These are phyloP conservation scores for Xiphophorus couchianus DNA, from an alignment of 2,113 vertebrate species.

Conservation along the genomic window DNA sequence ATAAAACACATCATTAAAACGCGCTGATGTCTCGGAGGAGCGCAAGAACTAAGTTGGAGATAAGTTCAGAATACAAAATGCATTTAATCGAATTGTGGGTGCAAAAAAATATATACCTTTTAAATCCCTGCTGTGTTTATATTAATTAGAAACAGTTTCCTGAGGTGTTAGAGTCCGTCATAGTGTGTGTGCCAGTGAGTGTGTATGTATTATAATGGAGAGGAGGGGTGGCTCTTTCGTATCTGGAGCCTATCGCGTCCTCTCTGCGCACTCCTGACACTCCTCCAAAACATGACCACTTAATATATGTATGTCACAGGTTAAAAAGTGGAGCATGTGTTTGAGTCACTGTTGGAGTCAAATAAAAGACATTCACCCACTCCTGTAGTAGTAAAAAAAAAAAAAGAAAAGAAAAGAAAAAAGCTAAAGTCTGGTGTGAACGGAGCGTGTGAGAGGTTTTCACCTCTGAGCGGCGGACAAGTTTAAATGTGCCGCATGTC, in stretches of 20 bases:
- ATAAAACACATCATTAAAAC: background rate
- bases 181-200: background rate
- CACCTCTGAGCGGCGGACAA: conserved; percentile 8
- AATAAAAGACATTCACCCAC: conserved; percentile 40
- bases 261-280: conserved; percentile 54
- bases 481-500: conserved; percentile 24
- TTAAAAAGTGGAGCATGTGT: conserved; percentile 63
- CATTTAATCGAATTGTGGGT: too few species aligned
- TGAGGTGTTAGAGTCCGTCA: background rate
- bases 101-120: background rate
- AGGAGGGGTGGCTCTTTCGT: conserved; percentile 48
- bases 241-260: conserved; percentile 72
- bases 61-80: background rate
- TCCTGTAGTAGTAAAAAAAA: conserved; percentile 18
- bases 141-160: background rate
- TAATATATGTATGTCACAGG: conserved; percentile 78
- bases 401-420: background rate
- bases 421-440: conserved; percentile 11
- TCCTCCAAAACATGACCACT: conserved; percentile 72
- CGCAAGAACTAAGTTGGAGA: background rate
- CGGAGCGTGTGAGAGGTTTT: conserved; percentile 13
- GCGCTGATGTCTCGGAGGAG: too few species aligned
- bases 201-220: background rate
- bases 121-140: background rate
- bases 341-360: conserved; percentile 49